Percentiles rank a stretch among this genome's conserved stretches.
Evolutionary conservation across 2,888 invertebrate genomes (phyloP).

Genomic region (Drosophila mettleri): DNA sequence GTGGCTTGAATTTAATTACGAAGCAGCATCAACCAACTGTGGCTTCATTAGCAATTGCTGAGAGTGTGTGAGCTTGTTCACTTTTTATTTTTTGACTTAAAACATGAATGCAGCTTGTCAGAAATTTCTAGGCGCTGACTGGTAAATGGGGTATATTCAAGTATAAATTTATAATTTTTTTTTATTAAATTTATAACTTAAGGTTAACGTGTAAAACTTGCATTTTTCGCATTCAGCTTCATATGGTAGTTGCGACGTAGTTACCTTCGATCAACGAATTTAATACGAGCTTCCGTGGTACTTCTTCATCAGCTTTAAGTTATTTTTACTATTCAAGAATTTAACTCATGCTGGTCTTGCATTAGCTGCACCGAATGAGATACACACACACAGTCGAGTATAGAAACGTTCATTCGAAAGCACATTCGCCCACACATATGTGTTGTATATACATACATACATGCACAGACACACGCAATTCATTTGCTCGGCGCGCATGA

Average conservation of each 20-base stretch:
- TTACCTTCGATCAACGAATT: neutral
- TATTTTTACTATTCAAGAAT: constrained; percentile 5
- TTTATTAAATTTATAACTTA: neutral
- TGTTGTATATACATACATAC: neutral
- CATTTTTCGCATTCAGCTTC: neutral
- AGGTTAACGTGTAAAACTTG: too few relatives aligned
- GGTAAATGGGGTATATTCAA: neutral
- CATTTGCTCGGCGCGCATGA: constrained; percentile 52
- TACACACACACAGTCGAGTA: constrained; percentile 1
- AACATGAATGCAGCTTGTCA: constrained; percentile 4
- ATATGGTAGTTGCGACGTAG: neutral
- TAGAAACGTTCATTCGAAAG: constrained; percentile 29
- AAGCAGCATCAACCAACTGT: constrained; percentile 45
- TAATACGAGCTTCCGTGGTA: neutral
- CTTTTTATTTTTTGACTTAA: constrained; percentile 4
- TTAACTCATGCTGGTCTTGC: constrained; percentile 3
- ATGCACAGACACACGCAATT: constrained; percentile 27
- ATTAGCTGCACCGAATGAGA: constrained; percentile 4
- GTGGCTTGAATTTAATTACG: constrained; percentile 17
- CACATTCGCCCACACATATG: constrained; percentile 2
- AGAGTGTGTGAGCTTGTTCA: neutral
- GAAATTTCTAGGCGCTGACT: neutral
- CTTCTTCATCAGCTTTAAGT: neutral
- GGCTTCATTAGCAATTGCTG: constrained; percentile 11
- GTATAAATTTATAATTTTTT: neutral